These are phyloP conservation scores for Pogoniulus pusillus DNA, from an alignment of 2,797 vertebrate genomes.

Conservation along the genomic window DNA sequence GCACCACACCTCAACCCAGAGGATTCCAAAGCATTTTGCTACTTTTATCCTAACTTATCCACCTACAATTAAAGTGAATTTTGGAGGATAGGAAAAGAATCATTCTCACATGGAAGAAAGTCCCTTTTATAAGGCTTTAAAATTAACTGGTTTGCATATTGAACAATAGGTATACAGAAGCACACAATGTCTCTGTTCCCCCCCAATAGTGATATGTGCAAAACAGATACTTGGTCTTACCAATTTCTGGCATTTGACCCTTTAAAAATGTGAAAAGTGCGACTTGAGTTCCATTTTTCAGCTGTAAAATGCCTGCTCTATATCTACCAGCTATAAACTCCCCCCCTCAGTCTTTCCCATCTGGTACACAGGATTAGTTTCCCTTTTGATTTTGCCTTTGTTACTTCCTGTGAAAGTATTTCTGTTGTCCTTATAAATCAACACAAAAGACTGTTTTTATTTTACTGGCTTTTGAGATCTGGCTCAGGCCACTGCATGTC, in stretches of 20 bases:
- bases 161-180: background rate
- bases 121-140: background rate
- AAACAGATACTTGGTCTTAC: background rate
- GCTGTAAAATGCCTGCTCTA: background rate
- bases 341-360: background rate
- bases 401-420: background rate
- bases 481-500: background rate
- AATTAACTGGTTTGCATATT: background rate
- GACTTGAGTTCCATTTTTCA: background rate
- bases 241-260: background rate
- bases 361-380: background rate
- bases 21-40: background rate
- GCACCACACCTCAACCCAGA: background rate
- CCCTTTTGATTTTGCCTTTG: background rate
- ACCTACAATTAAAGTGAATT: background rate
- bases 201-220: background rate
- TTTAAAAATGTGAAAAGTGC: background rate
- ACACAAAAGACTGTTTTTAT: background rate
- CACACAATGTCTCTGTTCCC: background rate
- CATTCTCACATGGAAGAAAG: background rate
- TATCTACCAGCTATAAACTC: background rate
- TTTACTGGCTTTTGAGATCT: background rate
- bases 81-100: background rate
- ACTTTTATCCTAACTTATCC: background rate
- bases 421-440: background rate